Evolutionary conservation across 2,113 vertebrate genomes (phyloP).

Genomic region (Grantiella picta): DNA sequence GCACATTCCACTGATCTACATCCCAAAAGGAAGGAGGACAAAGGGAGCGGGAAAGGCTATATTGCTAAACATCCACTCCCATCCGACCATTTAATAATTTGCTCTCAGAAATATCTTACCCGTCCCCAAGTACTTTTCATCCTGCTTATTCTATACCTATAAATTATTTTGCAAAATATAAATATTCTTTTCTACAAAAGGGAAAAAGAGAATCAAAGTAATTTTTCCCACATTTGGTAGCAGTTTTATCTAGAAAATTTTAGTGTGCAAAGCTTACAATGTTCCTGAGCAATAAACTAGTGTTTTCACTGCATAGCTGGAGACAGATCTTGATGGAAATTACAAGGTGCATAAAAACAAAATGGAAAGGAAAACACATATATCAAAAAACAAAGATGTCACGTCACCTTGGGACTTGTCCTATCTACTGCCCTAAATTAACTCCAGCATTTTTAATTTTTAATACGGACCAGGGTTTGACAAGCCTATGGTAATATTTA

Average conservation of each 20-base stretch:
- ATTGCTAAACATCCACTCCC: not conserved
- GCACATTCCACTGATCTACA: not conserved
- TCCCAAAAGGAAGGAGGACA: not conserved
- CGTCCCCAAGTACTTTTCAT: not conserved
- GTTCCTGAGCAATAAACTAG: not conserved
- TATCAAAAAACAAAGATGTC: not conserved
- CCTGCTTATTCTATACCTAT: not conserved
- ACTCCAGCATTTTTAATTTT: not conserved
- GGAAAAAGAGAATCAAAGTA: not conserved
- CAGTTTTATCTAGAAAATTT: not conserved
- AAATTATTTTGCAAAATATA: not conserved
- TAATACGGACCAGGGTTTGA: not conserved
- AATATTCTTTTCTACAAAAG: not conserved
- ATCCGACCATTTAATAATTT: not conserved
- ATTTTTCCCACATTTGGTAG: not conserved
- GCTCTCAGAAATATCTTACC: not conserved
- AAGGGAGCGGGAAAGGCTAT: not conserved
- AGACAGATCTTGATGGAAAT: not conserved
- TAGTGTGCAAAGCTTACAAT: not conserved
- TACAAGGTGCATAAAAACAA: not conserved
- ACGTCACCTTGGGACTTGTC: not conserved
- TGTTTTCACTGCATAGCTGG: not conserved
- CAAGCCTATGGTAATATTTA: accelerated
- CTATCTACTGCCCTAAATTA: not conserved
- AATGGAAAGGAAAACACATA: not conserved